These are phyloP conservation scores for Pseudomyrmex dendroicus DNA, from an alignment of 1,140 invertebrate genomes.

Conservation along the genomic window DNA sequence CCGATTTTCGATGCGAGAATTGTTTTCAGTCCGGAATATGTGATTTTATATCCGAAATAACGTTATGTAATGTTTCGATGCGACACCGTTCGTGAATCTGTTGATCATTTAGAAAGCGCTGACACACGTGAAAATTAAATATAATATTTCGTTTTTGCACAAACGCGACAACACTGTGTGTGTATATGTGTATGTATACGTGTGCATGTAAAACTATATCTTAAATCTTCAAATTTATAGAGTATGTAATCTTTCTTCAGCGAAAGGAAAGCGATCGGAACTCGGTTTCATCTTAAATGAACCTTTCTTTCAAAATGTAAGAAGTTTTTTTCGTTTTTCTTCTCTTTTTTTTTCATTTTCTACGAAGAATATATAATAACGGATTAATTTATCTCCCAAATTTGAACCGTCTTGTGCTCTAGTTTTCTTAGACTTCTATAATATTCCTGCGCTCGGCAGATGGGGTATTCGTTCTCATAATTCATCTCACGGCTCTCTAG, in stretches of 20 bases:
- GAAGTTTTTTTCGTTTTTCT: no score
- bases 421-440: slow-evolving; percentile 44
- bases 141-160: background rate
- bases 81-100: slow-evolving; percentile 24
- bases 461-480: slow-evolving; percentile 42
- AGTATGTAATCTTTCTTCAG: no score
- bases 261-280: no score
- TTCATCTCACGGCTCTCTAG: slow-evolving; percentile 45
- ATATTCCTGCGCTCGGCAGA: slow-evolving; percentile 40
- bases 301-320: no score
- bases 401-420: slow-evolving; percentile 27
- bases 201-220: background rate
- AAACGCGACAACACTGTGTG: background rate
- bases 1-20: slow-evolving; percentile 43
- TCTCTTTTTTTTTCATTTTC: no score
- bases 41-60: slow-evolving; percentile 52
- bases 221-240: no score
- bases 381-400: slow-evolving; percentile 49
- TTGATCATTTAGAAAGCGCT: slow-evolving; percentile 48
- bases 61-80: slow-evolving; percentile 50
- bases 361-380: slow-evolving; percentile 3
- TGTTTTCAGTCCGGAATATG: slow-evolving; percentile 30
- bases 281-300: no score
- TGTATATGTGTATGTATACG: background rate
- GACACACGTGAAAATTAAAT: slow-evolving; percentile 45